A percentile compares a stretch with the other conserved stretches of the same genome.
phyloP scores from a whole-genome alignment of 2,888 invertebrate genomes.

The Hoplodrina ambigua region DNA sequence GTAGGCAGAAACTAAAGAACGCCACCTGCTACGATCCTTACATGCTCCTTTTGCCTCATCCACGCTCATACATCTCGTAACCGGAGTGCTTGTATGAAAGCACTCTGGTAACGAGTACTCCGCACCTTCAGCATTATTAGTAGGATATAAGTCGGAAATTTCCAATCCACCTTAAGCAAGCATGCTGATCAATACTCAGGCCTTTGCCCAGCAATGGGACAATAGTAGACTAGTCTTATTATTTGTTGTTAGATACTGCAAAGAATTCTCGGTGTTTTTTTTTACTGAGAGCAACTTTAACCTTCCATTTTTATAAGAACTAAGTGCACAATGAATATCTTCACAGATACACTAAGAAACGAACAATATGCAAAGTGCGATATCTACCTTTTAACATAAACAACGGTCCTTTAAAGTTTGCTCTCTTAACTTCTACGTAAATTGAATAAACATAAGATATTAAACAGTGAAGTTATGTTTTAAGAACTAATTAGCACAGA shows the following conservation, averaged over 20 bases:
- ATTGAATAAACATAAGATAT: slow-evolving; percentile 6
- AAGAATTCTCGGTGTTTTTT: neutral
- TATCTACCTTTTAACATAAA: neutral
- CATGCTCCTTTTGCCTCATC: no score
- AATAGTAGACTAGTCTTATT: no score
- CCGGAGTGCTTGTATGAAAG: no score
- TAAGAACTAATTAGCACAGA: neutral
- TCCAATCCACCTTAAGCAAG: no score
- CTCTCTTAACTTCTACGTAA: neutral
- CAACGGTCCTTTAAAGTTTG: neutral
- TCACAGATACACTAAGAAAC: neutral
- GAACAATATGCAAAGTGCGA: neutral
- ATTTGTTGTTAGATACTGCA: neutral
- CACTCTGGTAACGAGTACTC: no score
- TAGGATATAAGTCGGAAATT: no score
- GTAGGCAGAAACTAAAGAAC: no score
- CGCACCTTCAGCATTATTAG: no score
- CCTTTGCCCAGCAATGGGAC: no score
- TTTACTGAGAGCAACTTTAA: neutral
- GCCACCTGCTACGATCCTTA: no score
- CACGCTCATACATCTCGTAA: no score
- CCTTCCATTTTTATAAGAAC: neutral
- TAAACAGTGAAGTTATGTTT: slow-evolving; percentile 1
- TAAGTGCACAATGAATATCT: neutral
- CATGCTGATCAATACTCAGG: no score